Percentiles rank a stretch among this genome's conserved stretches.
Evolutionary conservation across 1,140 invertebrate genomes (phyloP).

Genomic region (Dreissena polymorpha): DNA sequence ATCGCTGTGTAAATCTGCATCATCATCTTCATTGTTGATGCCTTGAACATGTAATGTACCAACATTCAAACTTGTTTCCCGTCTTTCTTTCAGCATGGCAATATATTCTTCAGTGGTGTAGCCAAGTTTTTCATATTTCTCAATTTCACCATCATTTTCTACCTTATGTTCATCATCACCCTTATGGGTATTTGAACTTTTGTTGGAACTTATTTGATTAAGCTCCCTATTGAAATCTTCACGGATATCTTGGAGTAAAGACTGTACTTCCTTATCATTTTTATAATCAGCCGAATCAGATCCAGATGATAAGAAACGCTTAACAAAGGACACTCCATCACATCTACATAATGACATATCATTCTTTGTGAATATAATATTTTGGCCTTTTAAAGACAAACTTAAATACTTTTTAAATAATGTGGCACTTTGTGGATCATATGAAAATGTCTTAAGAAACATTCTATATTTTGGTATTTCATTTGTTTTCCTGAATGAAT

Average conservation of each 20-base stretch:
- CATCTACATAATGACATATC: too few relatives aligned
- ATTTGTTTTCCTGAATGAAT: too few relatives aligned
- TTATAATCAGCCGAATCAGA: conserved; percentile 6
- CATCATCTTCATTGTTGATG: not conserved
- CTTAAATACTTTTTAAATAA: too few relatives aligned
- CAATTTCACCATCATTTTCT: not conserved
- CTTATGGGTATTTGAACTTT: not conserved
- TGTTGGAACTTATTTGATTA: not conserved
- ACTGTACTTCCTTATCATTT: conserved; percentile 44
- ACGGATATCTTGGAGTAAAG: conserved; percentile 32
- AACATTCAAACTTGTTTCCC: not conserved
- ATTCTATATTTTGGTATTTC: too few relatives aligned
- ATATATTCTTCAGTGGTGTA: conserved; percentile 34
- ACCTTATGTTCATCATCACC: not conserved
- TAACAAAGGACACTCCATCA: too few relatives aligned
- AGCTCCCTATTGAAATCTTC: conserved; percentile 33
- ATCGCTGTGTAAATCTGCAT: not conserved
- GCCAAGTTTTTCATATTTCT: conserved; percentile 33
- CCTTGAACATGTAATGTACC: not conserved
- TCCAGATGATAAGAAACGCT: not conserved
- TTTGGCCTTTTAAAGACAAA: too few relatives aligned
- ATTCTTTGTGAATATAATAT: too few relatives aligned
- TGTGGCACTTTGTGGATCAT: too few relatives aligned
- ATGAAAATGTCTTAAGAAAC: too few relatives aligned
- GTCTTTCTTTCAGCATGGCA: conserved; percentile 20